Evolutionary conservation across 2,797 vertebrate species (phyloP).

Genomic region (Sitta carolinensis): DNA sequence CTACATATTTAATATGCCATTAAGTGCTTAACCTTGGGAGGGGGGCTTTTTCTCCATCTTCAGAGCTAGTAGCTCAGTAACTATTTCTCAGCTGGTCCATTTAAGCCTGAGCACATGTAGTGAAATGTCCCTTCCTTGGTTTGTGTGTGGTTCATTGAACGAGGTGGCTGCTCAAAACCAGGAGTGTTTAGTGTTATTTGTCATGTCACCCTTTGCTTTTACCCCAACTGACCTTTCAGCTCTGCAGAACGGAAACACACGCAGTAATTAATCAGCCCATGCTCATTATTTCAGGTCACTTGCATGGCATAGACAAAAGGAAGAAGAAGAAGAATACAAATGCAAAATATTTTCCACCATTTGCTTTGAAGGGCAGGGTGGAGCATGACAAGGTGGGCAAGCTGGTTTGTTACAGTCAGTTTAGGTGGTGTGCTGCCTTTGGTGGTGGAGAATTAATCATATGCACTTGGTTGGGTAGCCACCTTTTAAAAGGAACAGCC

Average conservation of each 20-base stretch:
- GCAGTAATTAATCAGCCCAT: constrained; percentile 30
- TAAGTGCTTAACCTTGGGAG: background rate
- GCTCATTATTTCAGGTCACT: constrained; percentile 36
- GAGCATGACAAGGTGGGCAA: background rate
- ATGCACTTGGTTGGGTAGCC: background rate
- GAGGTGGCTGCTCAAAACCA: constrained; percentile 62
- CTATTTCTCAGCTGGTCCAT: constrained; percentile 32
- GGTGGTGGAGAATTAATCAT: background rate
- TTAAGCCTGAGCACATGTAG: constrained; percentile 53
- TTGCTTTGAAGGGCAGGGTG: constrained; percentile 25
- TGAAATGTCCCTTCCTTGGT: constrained; percentile 57
- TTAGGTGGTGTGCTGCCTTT: background rate
- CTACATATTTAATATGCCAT: background rate
- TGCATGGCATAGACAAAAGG: background rate
- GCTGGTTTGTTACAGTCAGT: constrained; percentile 22
- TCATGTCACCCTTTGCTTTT: constrained; percentile 20
- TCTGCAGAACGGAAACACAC: background rate
- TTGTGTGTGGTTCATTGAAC: constrained; percentile 70
- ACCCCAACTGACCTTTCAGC: constrained; percentile 33
- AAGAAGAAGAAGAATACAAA: constrained; percentile 18
- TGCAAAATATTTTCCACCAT: constrained; percentile 31
- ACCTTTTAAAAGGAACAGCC: background rate
- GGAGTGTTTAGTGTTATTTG: background rate
- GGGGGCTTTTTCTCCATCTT: constrained; percentile 3
- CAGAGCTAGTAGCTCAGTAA: background rate